These are phyloP conservation scores for Odontocolon sp. DNA, from an alignment of 2,888 invertebrate genomes.

Conservation along the genomic window DNA sequence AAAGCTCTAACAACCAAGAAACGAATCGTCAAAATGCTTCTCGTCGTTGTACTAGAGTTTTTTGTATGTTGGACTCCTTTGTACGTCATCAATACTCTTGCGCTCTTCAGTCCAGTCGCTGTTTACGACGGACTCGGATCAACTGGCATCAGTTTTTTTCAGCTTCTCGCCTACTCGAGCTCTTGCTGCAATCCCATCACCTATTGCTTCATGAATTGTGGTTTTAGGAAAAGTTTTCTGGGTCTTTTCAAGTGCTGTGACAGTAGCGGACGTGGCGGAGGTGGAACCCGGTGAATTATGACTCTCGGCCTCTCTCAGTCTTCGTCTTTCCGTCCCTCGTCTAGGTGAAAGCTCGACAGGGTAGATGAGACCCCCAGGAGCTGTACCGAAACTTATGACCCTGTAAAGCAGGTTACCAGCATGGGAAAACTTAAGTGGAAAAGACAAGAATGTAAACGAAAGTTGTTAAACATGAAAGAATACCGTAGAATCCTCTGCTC, in stretches of 20 bases:
- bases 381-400: slow-evolving; percentile 3
- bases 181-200: slow-evolving; percentile 95
- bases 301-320: neutral
- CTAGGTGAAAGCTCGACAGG: neutral
- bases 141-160: slow-evolving; percentile 87
- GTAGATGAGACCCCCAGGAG: neutral
- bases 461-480: neutral
- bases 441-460: neutral
- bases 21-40: slow-evolving; percentile 87
- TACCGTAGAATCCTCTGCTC: neutral
- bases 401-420: neutral
- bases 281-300: slow-evolving; percentile 4
- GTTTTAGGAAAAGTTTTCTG: slow-evolving; percentile 91
- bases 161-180: slow-evolving; percentile 90
- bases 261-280: slow-evolving; percentile 80
- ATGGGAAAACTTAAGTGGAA: neutral
- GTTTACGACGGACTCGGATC: slow-evolving; percentile 88
- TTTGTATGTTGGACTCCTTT: slow-evolving; percentile 96
- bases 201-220: slow-evolving; percentile 95
- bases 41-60: slow-evolving; percentile 94
- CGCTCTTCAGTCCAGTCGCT: slow-evolving; percentile 87
- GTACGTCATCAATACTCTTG: slow-evolving; percentile 90
- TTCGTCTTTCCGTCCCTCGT: neutral
- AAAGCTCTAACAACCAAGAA: slow-evolving; percentile 45
- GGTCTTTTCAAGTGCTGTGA: slow-evolving; percentile 87